Evolutionary conservation across 2,113 vertebrate species (phyloP).

Genomic region (Etia nguti): DNA sequence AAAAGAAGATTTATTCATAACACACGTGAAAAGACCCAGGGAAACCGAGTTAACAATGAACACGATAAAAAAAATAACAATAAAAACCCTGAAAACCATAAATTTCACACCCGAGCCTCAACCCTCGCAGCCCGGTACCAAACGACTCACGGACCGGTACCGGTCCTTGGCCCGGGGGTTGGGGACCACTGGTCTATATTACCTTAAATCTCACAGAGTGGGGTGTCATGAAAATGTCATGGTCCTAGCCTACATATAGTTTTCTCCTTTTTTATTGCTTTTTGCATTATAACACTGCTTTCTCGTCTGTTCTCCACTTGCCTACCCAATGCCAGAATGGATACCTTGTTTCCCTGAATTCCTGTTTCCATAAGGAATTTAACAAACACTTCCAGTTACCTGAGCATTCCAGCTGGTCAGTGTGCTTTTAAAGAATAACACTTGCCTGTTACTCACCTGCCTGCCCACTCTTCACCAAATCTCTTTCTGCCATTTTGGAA

Average conservation of each 20-base stretch:
- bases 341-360: not conserved
- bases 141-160: no score
- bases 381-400: not conserved
- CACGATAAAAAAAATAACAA: no score
- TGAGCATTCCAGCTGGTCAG: not conserved
- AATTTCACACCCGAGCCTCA: no score
- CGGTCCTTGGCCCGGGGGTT: no score
- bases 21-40: no score
- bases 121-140: no score
- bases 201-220: not conserved
- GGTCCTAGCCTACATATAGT: not conserved
- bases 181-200: no score
- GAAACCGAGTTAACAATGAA: no score
- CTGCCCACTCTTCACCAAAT: not conserved
- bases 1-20: no score
- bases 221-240: not conserved
- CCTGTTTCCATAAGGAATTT: not conserved
- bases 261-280: not conserved
- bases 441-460: not conserved
- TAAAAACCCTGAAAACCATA: no score
- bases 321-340: not conserved
- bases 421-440: not conserved
- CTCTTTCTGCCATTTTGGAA: not conserved
- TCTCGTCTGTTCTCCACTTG: not conserved
- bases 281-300: not conserved